phyloP scores from a whole-genome alignment of 2,888 invertebrate species.

The Nomada lathburiana region DNA sequence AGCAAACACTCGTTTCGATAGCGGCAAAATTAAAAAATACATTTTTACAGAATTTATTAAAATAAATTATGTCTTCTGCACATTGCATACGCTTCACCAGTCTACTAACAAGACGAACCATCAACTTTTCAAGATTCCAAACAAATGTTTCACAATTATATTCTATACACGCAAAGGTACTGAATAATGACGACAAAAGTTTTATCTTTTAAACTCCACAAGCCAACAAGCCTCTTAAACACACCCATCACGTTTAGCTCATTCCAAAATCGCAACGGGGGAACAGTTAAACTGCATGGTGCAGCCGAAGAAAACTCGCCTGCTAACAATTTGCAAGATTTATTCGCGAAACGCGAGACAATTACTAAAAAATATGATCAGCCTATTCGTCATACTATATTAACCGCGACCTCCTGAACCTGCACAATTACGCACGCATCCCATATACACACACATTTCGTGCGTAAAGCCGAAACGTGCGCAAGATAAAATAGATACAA shows the following conservation, averaged over 20 bases:
- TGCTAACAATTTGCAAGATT: not conserved
- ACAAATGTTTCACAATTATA: too few relatives aligned
- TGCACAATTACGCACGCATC: not conserved
- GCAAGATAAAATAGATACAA: constrained; percentile 11
- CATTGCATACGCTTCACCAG: too few relatives aligned
- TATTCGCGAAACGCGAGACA: not conserved
- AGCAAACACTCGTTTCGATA: too few relatives aligned
- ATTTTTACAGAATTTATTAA: too few relatives aligned
- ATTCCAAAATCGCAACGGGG: not conserved
- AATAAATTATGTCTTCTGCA: too few relatives aligned
- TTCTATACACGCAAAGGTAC: too few relatives aligned
- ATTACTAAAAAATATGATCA: not conserved
- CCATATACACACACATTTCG: not conserved
- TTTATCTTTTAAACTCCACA: too few relatives aligned
- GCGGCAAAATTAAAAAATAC: too few relatives aligned
- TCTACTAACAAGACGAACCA: too few relatives aligned
- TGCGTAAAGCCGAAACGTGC: constrained; percentile 12
- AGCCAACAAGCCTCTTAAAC: not conserved
- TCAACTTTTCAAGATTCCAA: too few relatives aligned
- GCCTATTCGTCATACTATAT: not conserved
- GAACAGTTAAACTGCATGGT: not conserved
- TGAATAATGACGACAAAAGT: too few relatives aligned
- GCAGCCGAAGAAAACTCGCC: not conserved
- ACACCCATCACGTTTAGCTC: not conserved
- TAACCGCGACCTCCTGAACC: too few relatives aligned